phyloP scores from a whole-genome alignment of 2,888 invertebrate species.

The Choristoneura rosaceana region DNA sequence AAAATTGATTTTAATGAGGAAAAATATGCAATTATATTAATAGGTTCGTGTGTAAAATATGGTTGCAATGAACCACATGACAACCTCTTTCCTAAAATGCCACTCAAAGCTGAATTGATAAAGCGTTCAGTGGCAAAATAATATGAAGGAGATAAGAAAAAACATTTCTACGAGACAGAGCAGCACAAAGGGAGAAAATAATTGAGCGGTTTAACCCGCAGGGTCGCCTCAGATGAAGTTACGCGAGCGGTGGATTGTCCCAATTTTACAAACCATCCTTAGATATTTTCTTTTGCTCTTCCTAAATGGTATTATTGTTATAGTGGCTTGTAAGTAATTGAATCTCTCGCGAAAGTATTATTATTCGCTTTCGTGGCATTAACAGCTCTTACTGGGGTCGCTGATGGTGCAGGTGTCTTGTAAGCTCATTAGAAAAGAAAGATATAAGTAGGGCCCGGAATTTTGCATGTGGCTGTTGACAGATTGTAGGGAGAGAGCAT shows the following conservation, averaged over 20 bases:
- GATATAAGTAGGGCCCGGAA: too few relatives aligned
- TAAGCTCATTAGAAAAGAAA: too few relatives aligned
- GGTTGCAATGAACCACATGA: slow-evolving; percentile 10
- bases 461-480: too few relatives aligned
- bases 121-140: slow-evolving; percentile 51
- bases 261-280: slow-evolving; percentile 35
- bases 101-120: slow-evolving; percentile 51
- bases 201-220: slow-evolving; percentile 50
- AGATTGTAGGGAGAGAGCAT: too few relatives aligned
- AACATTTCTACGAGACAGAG: slow-evolving; percentile 49
- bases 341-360: not conserved
- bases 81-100: slow-evolving; percentile 31
- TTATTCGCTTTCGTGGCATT: not conserved
- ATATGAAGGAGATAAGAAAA: slow-evolving; percentile 52
- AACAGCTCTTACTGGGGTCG: too few relatives aligned
- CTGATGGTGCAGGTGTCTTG: too few relatives aligned
- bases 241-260: slow-evolving; percentile 30
- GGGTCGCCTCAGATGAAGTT: slow-evolving; percentile 27
- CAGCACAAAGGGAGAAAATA: slow-evolving; percentile 55
- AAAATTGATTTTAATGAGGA: not conserved
- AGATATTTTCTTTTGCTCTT: slow-evolving; percentile 25
- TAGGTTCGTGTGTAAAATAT: not conserved
- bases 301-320: slow-evolving; percentile 14
- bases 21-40: not conserved
- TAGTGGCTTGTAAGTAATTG: slow-evolving; percentile 10